phyloP scores from a whole-genome alignment of 2,797 vertebrate genomes.

The Coregonus sp. region DNA sequence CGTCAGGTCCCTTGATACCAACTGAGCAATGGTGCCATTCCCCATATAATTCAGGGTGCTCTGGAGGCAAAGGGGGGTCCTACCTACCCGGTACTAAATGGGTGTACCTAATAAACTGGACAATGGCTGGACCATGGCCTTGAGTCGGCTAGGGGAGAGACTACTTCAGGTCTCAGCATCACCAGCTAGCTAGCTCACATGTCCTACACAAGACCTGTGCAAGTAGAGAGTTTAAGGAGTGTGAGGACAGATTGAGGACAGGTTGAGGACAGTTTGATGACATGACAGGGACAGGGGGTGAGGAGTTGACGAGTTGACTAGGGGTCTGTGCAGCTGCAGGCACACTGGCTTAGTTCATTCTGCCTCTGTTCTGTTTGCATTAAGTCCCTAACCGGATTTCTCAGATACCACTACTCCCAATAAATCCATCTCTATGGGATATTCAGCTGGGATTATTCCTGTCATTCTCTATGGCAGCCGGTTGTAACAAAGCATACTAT shows the following conservation, averaged over 20 bases:
- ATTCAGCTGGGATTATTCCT: conserved; percentile 62
- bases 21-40: too few species aligned
- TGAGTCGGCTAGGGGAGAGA: too few species aligned
- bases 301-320: conserved; percentile 24
- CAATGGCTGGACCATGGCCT: too few species aligned
- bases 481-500: conserved; percentile 58
- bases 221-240: conserved; percentile 15
- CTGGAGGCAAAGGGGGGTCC: too few species aligned
- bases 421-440: conserved; percentile 63
- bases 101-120: not conserved
- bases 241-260: conserved; percentile 28
- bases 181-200: too few species aligned
- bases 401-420: conserved; percentile 56
- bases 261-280: conserved; percentile 59
- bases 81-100: too few species aligned
- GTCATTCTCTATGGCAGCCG: conserved; percentile 42
- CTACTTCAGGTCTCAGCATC: too few species aligned
- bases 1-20: too few species aligned
- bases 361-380: conserved; percentile 45
- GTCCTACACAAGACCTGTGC: not conserved
- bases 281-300: not conserved
- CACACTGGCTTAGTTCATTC: conserved; percentile 42
- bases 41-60: too few species aligned
- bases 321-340: conserved; percentile 20
- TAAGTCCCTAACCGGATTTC: conserved; percentile 64